Conservation (phyloP, 2,113 vertebrate genomes). For the Anoura caudifer region DNA sequence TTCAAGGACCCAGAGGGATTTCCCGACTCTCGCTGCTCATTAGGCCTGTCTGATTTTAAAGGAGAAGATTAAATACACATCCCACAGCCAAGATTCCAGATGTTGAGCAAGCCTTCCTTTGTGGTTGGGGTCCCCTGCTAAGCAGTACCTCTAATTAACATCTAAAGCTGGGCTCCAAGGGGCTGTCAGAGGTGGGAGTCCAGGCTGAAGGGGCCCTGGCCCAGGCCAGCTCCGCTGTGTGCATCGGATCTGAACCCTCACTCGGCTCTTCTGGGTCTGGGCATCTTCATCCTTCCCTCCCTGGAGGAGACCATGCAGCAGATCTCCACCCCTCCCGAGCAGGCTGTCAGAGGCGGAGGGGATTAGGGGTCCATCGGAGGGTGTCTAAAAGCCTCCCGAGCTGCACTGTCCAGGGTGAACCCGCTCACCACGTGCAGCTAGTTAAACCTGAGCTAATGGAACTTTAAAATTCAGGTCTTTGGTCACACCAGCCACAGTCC, state of each 20-base stretch:
- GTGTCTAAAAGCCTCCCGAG: not conserved
- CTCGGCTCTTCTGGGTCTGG: not conserved
- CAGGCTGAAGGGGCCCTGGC: not conserved
- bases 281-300: not conserved
- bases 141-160: conserved; percentile 60
- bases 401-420: not conserved
- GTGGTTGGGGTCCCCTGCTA: conserved; percentile 40
- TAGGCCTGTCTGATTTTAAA: conserved; percentile 70
- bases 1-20: conserved; percentile 55
- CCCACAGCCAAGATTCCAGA: conserved; percentile 66
- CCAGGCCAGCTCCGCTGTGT: not conserved
- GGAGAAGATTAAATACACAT: conserved; percentile 70
- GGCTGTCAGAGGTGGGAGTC: conserved; percentile 12
- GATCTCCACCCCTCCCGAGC: not conserved
- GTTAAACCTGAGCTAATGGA: not conserved
- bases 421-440: rapidly evolving
- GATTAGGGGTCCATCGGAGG: not conserved
- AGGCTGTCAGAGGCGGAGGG: not conserved
- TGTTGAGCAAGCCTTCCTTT: conserved; percentile 53
- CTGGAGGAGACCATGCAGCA: not conserved
- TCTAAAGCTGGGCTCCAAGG: not conserved
- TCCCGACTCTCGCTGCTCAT: conserved; percentile 62
- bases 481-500: not conserved
- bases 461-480: not conserved
- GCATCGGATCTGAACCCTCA: not conserved